Conservation (phyloP, 1,140 invertebrate species). For the Chionoecetes opilio region DNA sequence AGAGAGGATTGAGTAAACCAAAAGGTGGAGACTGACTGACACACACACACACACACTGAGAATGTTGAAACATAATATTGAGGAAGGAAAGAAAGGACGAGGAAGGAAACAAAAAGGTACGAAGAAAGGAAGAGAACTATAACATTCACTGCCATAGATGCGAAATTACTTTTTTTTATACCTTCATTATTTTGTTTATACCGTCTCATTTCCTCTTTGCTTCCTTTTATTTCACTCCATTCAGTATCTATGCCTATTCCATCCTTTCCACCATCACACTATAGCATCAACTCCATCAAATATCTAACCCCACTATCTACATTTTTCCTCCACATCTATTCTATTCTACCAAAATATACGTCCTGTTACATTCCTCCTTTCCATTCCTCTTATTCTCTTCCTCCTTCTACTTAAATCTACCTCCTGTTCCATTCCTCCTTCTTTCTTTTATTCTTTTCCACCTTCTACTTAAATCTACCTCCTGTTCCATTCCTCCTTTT, state of each 20-base stretch:
- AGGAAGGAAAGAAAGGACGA: not conserved
- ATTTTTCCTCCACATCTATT: no score
- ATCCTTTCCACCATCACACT: no score
- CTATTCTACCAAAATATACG: no score
- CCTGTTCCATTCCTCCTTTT: not conserved
- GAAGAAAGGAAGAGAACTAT: not conserved
- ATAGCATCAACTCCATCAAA: no score
- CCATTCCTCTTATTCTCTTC: not conserved
- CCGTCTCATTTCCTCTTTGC: no score
- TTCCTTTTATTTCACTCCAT: no score
- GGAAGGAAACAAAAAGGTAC: not conserved
- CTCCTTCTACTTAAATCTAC: not conserved
- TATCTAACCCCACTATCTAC: no score
- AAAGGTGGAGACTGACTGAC: not conserved
- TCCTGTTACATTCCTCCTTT: not conserved
- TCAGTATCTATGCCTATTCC: no score
- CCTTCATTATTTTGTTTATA: no score
- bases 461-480: not conserved
- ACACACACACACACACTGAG: not conserved
- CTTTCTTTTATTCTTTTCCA: not conserved
- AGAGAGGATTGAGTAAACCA: not conserved
- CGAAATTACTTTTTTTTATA: not conserved
- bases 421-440: not conserved
- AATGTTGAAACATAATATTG: not conserved
- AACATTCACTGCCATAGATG: not conserved